Base-by-base conservation (phyloP, 2,888 invertebrate genomes). In the Aelia acuminata region DNA sequence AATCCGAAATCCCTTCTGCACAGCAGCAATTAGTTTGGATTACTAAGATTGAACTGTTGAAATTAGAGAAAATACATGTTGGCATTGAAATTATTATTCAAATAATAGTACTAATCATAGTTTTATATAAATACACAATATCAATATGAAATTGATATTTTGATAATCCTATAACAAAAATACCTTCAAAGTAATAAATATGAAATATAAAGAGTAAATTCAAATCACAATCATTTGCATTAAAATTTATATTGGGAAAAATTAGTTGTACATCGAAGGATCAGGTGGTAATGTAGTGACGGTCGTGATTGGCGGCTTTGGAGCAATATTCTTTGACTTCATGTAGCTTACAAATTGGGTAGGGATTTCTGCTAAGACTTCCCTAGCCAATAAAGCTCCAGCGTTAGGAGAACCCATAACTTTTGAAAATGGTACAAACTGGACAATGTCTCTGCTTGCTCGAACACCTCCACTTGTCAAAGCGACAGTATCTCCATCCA, bases 391-490 rank as follows among this genome's bases (percentile, higher is more conserved):
- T 49, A 91, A 90, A 26, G 89, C 85, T 8, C 89, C 88, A 15
- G 90, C 89, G 89, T 91, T 89, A 35, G 70, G 70, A 39, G 39
- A 15, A 31, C 87, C 50, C 92, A 90, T 92, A 90, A 93, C 92
- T 84, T 93, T 92, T 84, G 91, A 91, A 90, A 93, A 92, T 80
- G 93, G 92, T 39, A 92, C 92, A 91, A 93, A 92, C 92, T 94
- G 94, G 3, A 94, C 94, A 90, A 94, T 94, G 91, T 94, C 94
- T 87, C 94, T 91, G 75, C 92, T 93, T 47, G 94, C 94, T 89
- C 91, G 91, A 75, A 92, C 91, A 1, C 94, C 94, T 63, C 92
- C 92, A 11, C 92, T 92, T 8, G 91, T 90, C 31, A 92, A 89
- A n/a, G 92, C 91, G 7, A 91, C 91, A 10, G 92, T 93, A 91